Base-by-base conservation (phyloP, 2,113 vertebrate species). In the Copsychus sechellarum region DNA sequence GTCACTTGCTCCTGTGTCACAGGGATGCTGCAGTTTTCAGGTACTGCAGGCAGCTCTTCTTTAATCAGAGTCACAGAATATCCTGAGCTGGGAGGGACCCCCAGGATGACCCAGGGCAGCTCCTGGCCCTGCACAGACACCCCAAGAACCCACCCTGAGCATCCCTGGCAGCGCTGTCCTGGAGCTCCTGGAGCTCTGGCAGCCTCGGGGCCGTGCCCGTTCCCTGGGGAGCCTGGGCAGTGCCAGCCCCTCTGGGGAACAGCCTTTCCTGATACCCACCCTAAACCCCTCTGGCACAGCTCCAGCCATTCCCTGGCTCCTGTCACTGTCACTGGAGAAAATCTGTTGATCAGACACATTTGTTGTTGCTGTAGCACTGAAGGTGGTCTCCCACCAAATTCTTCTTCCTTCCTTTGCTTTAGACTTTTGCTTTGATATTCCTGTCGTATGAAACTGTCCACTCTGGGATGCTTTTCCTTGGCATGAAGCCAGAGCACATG, bases 231-330 rank as follows among this genome's bases (percentile, higher is more conserved):
- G 36, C 38, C 38, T 38, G 38, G 38, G 38, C 38, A 38, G 38
- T 38, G 38, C 38, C 38, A 38, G 38, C 38, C 9, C 38, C 38
- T 38, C 38, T 38, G 38, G 38, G 38, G 38, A 38, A 38, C 38
- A 38, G 12, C 38, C 38, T 38, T 38, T 38, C 38, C 38, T 38
- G 38, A 38, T 38, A 9, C 11, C 38, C 38, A 38, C 9, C 38
- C 38, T 38, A 11, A 38, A 9, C 38, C 38, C 11, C 38, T 11
- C 40, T 64, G 57, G 1, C 74, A 18, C 22, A 65, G 25, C 50
- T 57, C 34, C 58, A 80, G 66, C 42, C 0, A 0, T 48, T 18
- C 17, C 40, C 0, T 56, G 0, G 1, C 2, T 21, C 3, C 42
- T 64, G 57, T 31, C 25, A 4, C 42, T 71, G 65, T 48, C 48